Evolutionary conservation across 1,140 invertebrate species (phyloP), one percentile per base, ranked within the genome.

Genomic region (Gryllus bimaculatus): DNA sequence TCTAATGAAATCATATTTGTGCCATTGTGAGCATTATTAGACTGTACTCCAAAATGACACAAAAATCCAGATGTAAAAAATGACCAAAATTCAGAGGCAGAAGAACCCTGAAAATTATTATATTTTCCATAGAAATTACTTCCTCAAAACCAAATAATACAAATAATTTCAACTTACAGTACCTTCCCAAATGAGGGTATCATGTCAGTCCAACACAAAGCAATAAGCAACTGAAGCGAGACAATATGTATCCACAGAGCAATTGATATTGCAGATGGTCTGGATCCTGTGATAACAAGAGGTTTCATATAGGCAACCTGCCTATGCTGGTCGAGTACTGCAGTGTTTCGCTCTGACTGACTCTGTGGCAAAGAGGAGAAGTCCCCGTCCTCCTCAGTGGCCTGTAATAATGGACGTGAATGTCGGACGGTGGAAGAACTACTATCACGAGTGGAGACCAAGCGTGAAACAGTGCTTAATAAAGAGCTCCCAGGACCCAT

Each of bases 241-340:
- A 87, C 83, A 47, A 84, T 81, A 82, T 90, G 89, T 48, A 89
- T 86, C 83, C 88, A 87, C 74, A 89, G 83, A 1, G 87, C 79
- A 79, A 84, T 85, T 18, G 82, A 80, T 8, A 87, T 66, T 79
- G 86, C 81, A 8, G 86, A 85, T 20, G 85, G 85, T 78, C 76
- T 77, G 20, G 48, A 20, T 49, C 13, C 26, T 39, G 8, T 26
- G 5, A 47, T 74, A 20, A 75, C 21, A 74, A 20, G 78, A 3
- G 73, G 54, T 18, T 74, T 79, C 26, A 48, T 48, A 73, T 79
- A 79, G 3, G 47, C 73, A 47, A 79, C 48, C 8, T 79, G 78
- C 73, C 78, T 74, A 39, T 18, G 39, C n/a, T 48, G 8, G 21
- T 76, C 20, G 39, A 18, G 15, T 21, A 26, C 8, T 8, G 47